These are phyloP conservation scores for Julus scandinavius DNA, from an alignment of 2,888 invertebrate genomes.

Conservation along the genomic window DNA sequence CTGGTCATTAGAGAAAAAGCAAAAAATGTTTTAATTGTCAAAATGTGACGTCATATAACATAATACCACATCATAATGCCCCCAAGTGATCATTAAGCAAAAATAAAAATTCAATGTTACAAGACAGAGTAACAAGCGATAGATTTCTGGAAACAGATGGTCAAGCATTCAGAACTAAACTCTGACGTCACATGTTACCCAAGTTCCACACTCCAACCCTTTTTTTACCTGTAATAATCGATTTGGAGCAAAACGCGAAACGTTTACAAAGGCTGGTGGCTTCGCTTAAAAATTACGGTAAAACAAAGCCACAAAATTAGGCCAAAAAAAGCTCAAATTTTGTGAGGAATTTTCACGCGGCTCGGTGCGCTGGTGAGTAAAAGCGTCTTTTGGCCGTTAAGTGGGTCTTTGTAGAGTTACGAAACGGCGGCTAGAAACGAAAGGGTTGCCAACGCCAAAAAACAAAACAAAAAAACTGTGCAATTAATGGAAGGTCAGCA, in stretches of 20 bases:
- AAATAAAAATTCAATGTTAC: no score
- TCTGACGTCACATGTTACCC: not conserved
- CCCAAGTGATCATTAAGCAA: no score
- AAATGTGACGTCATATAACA: no score
- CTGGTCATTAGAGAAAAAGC: no score
- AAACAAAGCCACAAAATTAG: conserved; percentile 37
- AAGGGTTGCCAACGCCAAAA: conserved; percentile 10
- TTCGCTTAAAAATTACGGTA: conserved; percentile 23
- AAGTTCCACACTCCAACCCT: not conserved
- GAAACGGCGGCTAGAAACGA: conserved; percentile 25
- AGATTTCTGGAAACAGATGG: not conserved
- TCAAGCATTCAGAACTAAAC: not conserved
- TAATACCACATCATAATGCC: no score
- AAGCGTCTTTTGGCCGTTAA: conserved; percentile 12
- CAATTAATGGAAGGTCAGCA: conserved; percentile 42
- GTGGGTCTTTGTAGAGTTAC: conserved; percentile 18
- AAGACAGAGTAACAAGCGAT: no score
- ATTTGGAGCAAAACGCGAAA: conserved; percentile 19
- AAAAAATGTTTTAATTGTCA: no score
- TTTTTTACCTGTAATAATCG: not conserved
- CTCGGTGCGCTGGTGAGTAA: conserved; percentile 13
- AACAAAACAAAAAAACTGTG: not conserved
- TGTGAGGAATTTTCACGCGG: not conserved
- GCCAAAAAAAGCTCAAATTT: not conserved
- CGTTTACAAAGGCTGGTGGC: conserved; percentile 4